phyloP scores from a whole-genome alignment of 2,888 invertebrate species.

The Aspidiotus destructor region DNA sequence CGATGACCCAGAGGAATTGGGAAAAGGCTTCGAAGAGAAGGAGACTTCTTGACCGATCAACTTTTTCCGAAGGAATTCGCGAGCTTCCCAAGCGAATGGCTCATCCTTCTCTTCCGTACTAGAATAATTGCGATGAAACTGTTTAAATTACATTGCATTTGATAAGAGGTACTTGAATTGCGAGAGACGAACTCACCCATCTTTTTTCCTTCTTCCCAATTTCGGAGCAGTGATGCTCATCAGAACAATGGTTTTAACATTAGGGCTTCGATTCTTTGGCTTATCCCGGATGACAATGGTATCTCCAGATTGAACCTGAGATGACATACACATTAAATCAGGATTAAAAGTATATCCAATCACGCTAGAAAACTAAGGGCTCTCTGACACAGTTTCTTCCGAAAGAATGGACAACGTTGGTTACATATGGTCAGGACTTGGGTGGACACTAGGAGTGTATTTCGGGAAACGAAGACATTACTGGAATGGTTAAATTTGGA shows the following conservation, averaged over 20 bases:
- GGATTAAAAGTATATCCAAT: too few relatives aligned
- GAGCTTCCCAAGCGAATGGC: conserved; percentile 94
- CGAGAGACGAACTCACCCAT: conserved; percentile 25
- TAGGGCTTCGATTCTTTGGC: conserved; percentile 75
- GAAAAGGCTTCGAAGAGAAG: conserved; percentile 36
- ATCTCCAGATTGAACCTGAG: conserved; percentile 90
- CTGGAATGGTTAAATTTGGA: too few relatives aligned
- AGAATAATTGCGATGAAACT: conserved; percentile 39
- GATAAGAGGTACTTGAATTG: too few relatives aligned
- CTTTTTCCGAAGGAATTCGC: conserved; percentile 87
- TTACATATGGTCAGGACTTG: too few relatives aligned
- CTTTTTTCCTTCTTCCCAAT: conserved; percentile 61
- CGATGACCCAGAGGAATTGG: conserved; percentile 9
- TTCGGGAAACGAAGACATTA: too few relatives aligned
- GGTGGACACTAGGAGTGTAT: too few relatives aligned
- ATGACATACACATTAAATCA: conserved; percentile 34
- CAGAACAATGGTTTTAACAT: conserved; percentile 82
- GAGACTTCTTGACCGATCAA: conserved; percentile 82
- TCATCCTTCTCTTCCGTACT: conserved; percentile 64
- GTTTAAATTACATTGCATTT: too few relatives aligned
- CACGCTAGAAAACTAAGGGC: too few relatives aligned
- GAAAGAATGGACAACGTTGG: too few relatives aligned
- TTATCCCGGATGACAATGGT: conserved; percentile 81
- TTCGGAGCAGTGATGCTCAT: conserved; percentile 88
- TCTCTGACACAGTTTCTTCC: too few relatives aligned